Evolutionary conservation across 2,888 invertebrate genomes (phyloP), one percentile per base, ranked within the genome.

Genomic region (Dorcus parallelipipedus): DNA sequence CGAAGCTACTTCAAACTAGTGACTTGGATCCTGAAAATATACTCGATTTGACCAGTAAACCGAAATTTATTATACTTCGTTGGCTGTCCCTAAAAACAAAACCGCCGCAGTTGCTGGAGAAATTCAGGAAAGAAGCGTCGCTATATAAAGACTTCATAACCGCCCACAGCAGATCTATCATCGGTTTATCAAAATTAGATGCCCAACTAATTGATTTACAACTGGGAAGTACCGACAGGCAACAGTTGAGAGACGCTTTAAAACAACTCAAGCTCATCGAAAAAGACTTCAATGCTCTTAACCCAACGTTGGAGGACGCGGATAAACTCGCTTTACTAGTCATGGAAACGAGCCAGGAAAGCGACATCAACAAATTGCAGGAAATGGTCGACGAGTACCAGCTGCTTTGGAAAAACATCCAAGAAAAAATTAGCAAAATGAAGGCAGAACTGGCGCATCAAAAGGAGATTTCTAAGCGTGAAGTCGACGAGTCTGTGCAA

Each of bases 1-100:
- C 86, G 5, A 85, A 87, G 49, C 74, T 91, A 9, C 86, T 85
- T 0, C 86, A 87, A 62, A 84, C 85, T 2, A 78, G 84, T 9
- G 88, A 88, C 1, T 72, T 90, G 0, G 89, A 90, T 64, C 85
- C 88, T 0, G 86, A 88, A 51, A 86, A 85, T 62, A 81, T 90
- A 0, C 86, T 84, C 61, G 80, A 84, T 23, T 72, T 91, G 17
- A 85, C 89, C 0, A 76, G 80, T 20, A 82, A 83, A 10, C 83
- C 86, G 3, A 82, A 89, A 17, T 71, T 80, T 10, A 76, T 84
- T 63, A 77, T 88, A 50, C 81, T 80, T n/a, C 83, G 86, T 64
- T 89, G 90, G 88, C 84, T 85, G 61, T 82, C 81, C 51, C 72
- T 91, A 49, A 78, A 83, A 9, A 84, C 85, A 0, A 82, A 85